Evolutionary conservation across 2,113 vertebrate species (phyloP).

Genomic region (Turdus rufiventris): DNA sequence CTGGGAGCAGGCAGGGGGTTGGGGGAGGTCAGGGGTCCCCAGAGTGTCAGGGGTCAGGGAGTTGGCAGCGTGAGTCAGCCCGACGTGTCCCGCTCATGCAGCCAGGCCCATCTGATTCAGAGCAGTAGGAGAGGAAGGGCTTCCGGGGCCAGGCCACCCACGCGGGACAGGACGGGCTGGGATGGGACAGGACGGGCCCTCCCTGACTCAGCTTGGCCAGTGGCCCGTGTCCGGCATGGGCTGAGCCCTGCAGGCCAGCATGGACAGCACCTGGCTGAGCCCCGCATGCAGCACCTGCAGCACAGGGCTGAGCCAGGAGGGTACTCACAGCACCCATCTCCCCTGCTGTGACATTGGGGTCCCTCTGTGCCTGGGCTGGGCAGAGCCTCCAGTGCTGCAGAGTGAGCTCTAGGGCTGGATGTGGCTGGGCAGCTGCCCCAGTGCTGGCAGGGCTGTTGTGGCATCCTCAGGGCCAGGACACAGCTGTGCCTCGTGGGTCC

Average conservation of each 20-base stretch:
- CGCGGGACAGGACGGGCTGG: background rate
- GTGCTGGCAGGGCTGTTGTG: background rate
- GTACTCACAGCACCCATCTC: fast-evolving
- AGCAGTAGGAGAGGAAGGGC: background rate
- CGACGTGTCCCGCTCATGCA: background rate
- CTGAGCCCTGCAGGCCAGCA: background rate
- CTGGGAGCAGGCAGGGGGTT: background rate
- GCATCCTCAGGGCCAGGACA: fast-evolving
- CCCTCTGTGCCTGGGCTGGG: background rate
- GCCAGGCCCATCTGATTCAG: conserved; percentile 40
- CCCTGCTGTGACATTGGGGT: fast-evolving
- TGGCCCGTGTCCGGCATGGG: background rate
- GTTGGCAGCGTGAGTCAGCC: conserved; percentile 32
- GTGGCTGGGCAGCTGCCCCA: fast-evolving
- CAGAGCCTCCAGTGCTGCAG: background rate
- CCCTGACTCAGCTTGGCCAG: background rate
- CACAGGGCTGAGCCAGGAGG: background rate
- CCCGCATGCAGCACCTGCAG: background rate
- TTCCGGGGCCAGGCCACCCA: conserved; percentile 46
- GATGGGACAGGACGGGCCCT: background rate
- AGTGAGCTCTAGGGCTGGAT: background rate
- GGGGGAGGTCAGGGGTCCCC: background rate
- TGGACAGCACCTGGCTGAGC: background rate
- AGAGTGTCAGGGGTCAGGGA: background rate
- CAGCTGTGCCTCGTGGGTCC: fast-evolving